A percentile compares a stretch with the other conserved stretches of the same genome.
These are phyloP conservation scores for Kryphioiulus occultus DNA, from an alignment of 2,888 invertebrate genomes.

Conservation along the genomic window DNA sequence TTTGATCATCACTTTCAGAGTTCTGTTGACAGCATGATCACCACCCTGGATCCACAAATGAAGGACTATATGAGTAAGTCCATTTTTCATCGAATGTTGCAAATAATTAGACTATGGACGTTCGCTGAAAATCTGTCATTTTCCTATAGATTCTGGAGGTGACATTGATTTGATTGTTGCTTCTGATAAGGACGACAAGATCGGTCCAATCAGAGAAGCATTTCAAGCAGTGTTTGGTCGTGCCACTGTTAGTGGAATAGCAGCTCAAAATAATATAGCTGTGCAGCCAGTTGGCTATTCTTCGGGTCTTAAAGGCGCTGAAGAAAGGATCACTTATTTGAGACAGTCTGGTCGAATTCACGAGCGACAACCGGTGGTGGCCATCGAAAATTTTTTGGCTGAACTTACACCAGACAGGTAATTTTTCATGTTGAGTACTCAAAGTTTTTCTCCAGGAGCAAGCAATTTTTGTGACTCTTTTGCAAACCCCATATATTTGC, in stretches of 20 bases:
- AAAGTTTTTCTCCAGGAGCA: no score
- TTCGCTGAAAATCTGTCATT: neutral
- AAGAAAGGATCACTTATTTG: conserved; percentile 73
- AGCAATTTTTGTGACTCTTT: no score
- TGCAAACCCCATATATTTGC: no score
- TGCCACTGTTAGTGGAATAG: conserved; percentile 75
- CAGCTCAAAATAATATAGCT: conserved; percentile 72
- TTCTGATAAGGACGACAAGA: conserved; percentile 78
- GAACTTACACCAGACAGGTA: conserved; percentile 69
- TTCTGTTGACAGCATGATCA: conserved; percentile 84
- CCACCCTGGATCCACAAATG: conserved; percentile 89
- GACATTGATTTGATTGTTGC: conserved; percentile 78
- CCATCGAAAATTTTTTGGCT: conserved; percentile 78
- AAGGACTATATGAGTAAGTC: conserved; percentile 81
- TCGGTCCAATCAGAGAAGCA: conserved; percentile 79
- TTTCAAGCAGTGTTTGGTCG: conserved; percentile 81
- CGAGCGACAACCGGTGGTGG: conserved; percentile 74
- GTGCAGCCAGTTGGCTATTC: conserved; percentile 81
- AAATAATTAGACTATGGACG: neutral
- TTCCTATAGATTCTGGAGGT: conserved; percentile 76
- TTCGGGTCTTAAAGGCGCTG: conserved; percentile 76
- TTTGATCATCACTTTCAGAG: conserved; percentile 63
- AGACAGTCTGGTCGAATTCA: conserved; percentile 69
- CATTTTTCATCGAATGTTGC: neutral
- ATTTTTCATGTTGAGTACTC: neutral